Percentiles rank a stretch among this genome's conserved stretches.
Evolutionary conservation across 2,888 invertebrate genomes (phyloP).

Genomic region (Creontiades dilutus): DNA sequence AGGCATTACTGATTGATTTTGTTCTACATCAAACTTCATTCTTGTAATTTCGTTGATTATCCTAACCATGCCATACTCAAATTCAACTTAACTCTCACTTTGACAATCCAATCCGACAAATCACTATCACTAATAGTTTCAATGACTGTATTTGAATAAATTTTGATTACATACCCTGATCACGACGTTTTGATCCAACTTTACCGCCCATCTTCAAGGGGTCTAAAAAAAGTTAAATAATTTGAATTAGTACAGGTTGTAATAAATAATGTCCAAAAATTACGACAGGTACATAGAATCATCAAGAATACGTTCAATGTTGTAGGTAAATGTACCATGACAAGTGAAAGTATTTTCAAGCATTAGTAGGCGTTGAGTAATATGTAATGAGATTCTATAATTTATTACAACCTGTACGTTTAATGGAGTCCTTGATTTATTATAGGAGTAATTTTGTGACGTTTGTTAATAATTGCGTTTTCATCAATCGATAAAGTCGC

Average conservation of each 20-base stretch:
- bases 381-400: too few species aligned
- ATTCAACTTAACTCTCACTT: too few species aligned
- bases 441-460: too few species aligned
- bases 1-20: too few species aligned
- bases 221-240: slow-evolving; percentile 69
- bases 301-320: background rate
- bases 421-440: background rate
- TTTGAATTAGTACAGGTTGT: slow-evolving; percentile 67
- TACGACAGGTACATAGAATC: background rate
- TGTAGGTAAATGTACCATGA: background rate
- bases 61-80: too few species aligned
- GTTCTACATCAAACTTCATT: too few species aligned
- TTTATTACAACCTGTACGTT: slow-evolving; percentile 57
- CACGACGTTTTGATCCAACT: slow-evolving; percentile 68
- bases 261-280: slow-evolving; percentile 18
- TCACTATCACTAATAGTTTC: too few species aligned
- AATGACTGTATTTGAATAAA: background rate
- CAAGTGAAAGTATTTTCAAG: background rate
- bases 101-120: too few species aligned
- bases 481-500: too few species aligned
- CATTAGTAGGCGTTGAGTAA: background rate
- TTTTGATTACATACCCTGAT: slow-evolving; percentile 66
- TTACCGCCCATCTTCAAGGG: slow-evolving; percentile 69
- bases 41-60: too few species aligned
- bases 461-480: too few species aligned